A percentile compares a stretch with the other conserved stretches of the same genome.
Evolutionary conservation across 2,113 vertebrate genomes (phyloP).

Genomic region (Prolemur simus): DNA sequence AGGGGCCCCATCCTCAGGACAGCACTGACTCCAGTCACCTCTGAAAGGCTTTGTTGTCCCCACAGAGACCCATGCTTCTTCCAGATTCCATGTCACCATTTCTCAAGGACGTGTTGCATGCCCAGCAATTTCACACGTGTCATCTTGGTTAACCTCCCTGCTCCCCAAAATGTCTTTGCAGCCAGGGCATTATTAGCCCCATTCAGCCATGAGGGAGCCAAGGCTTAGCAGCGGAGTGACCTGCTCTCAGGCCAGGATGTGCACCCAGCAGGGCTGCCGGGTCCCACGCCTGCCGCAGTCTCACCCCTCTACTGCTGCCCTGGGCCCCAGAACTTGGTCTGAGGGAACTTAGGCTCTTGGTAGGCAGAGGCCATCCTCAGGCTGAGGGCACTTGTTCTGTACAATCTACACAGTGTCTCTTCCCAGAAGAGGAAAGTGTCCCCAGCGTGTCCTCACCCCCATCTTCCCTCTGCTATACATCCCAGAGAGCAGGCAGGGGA

Average conservation of each 20-base stretch:
- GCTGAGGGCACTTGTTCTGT: background rate
- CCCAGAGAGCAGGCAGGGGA: background rate
- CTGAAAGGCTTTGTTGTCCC: background rate
- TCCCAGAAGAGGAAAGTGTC: background rate
- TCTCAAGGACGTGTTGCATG: background rate
- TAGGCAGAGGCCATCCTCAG: background rate
- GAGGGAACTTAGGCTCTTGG: too few species aligned
- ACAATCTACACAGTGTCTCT: background rate
- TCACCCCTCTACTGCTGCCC: background rate
- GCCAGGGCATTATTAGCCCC: background rate
- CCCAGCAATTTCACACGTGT: background rate
- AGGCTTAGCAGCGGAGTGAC: background rate
- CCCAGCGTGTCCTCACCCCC: background rate
- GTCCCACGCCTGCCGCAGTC: background rate
- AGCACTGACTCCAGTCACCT: background rate
- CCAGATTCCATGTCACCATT: accelerated
- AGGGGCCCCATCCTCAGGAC: too few species aligned
- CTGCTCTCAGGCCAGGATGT: background rate
- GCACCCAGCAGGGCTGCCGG: background rate
- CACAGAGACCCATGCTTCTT: background rate
- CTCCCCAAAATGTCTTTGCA: background rate
- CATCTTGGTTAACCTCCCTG: background rate
- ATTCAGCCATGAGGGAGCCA: background rate
- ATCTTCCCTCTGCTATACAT: background rate
- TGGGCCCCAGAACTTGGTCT: background rate